Evolutionary conservation across 2,888 invertebrate genomes (phyloP), one percentile per base, ranked within the genome.

Genomic region (Osedax frankpressi): DNA sequence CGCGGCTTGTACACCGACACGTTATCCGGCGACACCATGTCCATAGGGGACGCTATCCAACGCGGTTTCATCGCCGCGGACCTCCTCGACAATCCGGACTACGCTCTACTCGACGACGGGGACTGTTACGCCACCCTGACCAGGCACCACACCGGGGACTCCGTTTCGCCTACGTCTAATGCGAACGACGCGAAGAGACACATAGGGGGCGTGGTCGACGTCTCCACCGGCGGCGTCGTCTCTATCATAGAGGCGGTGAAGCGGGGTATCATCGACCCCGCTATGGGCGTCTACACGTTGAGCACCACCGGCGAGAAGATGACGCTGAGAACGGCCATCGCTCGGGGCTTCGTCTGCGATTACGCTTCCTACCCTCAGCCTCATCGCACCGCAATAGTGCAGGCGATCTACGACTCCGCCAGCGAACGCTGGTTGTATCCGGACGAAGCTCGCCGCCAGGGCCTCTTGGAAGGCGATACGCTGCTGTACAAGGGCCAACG

Each of bases 171-270:
- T 11, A 69, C 74, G 30, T 82, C 84, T 29, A 74, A 75, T 19
- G 75, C 75, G 1, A 44, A 44, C 6, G 44, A 44, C 19, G 25
- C 26, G 1, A n/a, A n/a, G n/a, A 30, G 75, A 65, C 75, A 76
- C 59, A 76, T 78, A 24, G 70, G 74, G 44, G 63, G 72, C 11
- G 77, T 92, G 80, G 88, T 88, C 70, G 91, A 92, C 78, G 84
- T 86, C 77, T 86, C 90, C 88, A 86, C 86, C 30, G 83, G 85
- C 28, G 84, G 93, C 83, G 88, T 91, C 77, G 87, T 97, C 80
- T 93, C 94, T 19, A 90, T 97, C 71, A 90, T 92, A 78, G 94
- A 97, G 86, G 96, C 95, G 6, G 92, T 96, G 77, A 89, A 91
- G 78, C 89, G 91, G 85, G 89, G 93, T 77, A 90, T 96, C 77